These are phyloP conservation scores for Neotoma lepida DNA, from an alignment of 2,113 vertebrate genomes.

Conservation along the genomic window DNA sequence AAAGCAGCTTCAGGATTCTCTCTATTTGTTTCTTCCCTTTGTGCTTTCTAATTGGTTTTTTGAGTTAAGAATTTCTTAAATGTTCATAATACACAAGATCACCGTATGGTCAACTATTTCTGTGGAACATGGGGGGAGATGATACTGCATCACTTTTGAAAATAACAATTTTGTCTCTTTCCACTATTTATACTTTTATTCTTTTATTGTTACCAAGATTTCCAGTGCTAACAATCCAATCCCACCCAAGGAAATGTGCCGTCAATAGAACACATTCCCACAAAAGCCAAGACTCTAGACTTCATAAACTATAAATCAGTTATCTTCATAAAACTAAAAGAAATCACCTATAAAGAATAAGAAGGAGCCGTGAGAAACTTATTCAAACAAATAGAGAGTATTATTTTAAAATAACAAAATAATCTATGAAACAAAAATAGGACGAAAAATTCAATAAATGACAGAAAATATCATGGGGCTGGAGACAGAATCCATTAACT, in stretches of 20 bases:
- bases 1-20: not conserved
- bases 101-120: not conserved
- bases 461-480: not conserved
- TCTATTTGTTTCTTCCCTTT: not conserved
- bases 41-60: not conserved
- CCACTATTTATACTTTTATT: not conserved
- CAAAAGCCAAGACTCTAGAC: not conserved
- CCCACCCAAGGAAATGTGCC: not conserved
- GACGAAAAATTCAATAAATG: not conserved
- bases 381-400: not conserved
- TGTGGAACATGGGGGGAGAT: not conserved
- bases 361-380: not conserved
- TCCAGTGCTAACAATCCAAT: not conserved
- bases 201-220: not conserved
- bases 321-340: not conserved
- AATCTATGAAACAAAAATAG: not conserved
- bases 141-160: not conserved
- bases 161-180: not conserved
- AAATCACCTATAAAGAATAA: not conserved
- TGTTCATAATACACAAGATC: not conserved
- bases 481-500: not conserved
- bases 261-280: not conserved
- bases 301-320: not conserved
- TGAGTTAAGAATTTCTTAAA: not conserved
- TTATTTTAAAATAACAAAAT: not conserved